Conservation (phyloP, 2,888 invertebrate species). For the Protula sp. region DNA sequence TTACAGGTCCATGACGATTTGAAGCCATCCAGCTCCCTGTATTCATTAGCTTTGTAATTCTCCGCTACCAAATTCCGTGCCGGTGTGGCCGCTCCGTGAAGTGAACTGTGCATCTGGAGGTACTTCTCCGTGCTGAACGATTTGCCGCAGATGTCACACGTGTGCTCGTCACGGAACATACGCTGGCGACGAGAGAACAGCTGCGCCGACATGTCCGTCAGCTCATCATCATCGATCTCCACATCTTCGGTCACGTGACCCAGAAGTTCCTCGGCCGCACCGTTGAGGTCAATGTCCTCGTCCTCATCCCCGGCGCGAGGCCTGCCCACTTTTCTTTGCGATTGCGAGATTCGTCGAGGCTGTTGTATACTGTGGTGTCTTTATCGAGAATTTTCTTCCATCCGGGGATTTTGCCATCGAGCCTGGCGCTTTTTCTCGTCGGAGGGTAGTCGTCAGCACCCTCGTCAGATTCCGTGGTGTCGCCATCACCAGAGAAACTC, state of each 20-base stretch:
- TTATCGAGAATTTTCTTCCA: not conserved
- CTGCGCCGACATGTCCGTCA: not conserved
- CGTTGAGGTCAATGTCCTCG: not conserved
- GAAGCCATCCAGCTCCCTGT: not conserved
- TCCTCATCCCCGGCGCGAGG: not conserved
- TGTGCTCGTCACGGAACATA: not conserved
- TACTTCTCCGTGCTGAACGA: not conserved
- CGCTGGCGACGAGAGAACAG: not conserved
- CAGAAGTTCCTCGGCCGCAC: not conserved
- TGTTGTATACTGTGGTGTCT: no score
- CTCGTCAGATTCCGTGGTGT: not conserved
- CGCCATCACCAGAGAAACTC: not conserved
- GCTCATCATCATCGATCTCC: not conserved
- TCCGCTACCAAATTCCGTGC: not conserved
- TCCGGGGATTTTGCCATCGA: slow-evolving; percentile 10
- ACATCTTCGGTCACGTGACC: not conserved
- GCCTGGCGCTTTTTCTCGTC: slow-evolving; percentile 7
- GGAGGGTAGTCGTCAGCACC: not conserved
- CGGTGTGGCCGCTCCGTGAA: not conserved
- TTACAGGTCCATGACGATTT: slow-evolving; percentile 25
- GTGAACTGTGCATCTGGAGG: not conserved
- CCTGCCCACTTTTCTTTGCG: not conserved
- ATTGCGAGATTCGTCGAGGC: no score
- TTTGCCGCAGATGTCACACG: not conserved
- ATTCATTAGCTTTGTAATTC: slow-evolving; percentile 4